Conservation (phyloP, 1,140 invertebrate species). For the Leptopilina boulardi region DNA sequence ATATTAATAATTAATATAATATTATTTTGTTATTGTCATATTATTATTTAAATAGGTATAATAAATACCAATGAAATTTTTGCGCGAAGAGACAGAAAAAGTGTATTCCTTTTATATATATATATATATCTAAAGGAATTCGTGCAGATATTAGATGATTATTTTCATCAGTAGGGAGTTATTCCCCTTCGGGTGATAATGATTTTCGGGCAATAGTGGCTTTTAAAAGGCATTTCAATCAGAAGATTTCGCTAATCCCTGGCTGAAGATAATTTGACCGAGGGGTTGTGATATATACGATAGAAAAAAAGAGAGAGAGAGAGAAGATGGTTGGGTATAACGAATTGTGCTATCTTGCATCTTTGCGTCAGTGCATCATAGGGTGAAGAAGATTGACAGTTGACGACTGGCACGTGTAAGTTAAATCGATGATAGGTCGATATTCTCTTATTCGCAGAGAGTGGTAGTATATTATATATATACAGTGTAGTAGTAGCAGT, state of each 20-base stretch:
- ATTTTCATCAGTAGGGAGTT: not conserved
- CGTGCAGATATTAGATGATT: not conserved
- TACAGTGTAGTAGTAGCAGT: not conserved
- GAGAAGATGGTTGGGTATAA: constrained; percentile 37
- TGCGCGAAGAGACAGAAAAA: too few relatives aligned
- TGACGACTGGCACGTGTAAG: constrained; percentile 63
- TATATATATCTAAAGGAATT: not conserved
- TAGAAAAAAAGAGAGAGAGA: too few relatives aligned
- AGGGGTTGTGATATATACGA: constrained; percentile 45
- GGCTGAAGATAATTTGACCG: constrained; percentile 15
- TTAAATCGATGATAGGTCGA: constrained; percentile 58
- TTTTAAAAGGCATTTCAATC: constrained; percentile 21
- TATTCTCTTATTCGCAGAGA: constrained; percentile 44
- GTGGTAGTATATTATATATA: too few relatives aligned
- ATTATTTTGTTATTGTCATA: too few relatives aligned
- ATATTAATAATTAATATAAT: too few relatives aligned
- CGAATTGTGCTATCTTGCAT: constrained; percentile 55
- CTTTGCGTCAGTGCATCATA: constrained; percentile 49
- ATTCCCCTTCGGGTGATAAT: constrained; percentile 2
- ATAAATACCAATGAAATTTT: too few relatives aligned
- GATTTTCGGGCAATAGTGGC: not conserved
- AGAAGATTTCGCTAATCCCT: constrained; percentile 25
- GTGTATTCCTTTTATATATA: not conserved
- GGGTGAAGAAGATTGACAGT: constrained; percentile 54
- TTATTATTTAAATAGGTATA: too few relatives aligned